Evolutionary conservation across 1,140 invertebrate genomes (phyloP).

Genomic region (Microplitis demolitor): DNA sequence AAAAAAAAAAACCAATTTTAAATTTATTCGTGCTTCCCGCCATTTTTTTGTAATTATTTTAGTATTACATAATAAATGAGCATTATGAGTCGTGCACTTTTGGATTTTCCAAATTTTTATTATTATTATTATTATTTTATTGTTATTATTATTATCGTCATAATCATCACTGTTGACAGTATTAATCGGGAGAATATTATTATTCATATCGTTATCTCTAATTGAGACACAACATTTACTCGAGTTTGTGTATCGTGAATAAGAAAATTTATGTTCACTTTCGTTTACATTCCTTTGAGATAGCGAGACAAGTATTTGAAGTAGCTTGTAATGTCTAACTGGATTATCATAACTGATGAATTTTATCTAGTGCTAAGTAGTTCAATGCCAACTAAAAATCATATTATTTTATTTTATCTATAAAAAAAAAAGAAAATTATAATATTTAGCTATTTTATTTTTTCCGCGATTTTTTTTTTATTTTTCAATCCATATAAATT

Average conservation of each 20-base stretch:
- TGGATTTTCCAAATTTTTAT: too few relatives aligned
- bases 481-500: too few relatives aligned
- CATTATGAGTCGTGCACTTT: too few relatives aligned
- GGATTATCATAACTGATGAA: constrained; percentile 10
- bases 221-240: constrained; percentile 17
- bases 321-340: neutral
- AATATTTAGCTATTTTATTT: too few relatives aligned
- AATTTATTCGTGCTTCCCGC: too few relatives aligned
- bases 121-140: neutral
- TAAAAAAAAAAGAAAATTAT: too few relatives aligned
- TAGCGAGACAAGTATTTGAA: constrained; percentile 2
- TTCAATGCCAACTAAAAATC: neutral
- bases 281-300: constrained; percentile 14
- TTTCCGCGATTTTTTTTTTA: too few relatives aligned
- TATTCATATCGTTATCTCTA: neutral
- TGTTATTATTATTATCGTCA: neutral
- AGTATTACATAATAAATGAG: too few relatives aligned
- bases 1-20: too few relatives aligned
- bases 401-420: too few relatives aligned
- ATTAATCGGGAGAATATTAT: constrained; percentile 12
- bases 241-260: constrained; percentile 9
- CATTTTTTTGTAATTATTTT: too few relatives aligned
- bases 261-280: constrained; percentile 19
- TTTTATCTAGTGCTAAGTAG: neutral
- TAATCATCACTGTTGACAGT: neutral